These are phyloP conservation scores for Dendrocincla tyrannina DNA, from an alignment of 2,797 vertebrate species.

Conservation along the genomic window DNA sequence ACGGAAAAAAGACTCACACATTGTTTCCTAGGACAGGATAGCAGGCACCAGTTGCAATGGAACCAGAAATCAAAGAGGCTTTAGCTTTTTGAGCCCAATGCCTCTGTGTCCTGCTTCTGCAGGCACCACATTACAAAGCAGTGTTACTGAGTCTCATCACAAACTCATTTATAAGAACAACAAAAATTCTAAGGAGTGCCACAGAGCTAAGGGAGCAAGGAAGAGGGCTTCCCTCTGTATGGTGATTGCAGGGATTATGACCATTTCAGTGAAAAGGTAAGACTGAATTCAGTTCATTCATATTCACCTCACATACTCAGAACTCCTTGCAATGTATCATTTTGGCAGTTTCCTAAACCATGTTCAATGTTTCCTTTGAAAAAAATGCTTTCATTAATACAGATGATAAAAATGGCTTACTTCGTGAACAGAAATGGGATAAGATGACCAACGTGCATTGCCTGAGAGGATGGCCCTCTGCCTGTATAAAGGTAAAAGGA, in stretches of 20 bases:
- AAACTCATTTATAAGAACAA: background rate
- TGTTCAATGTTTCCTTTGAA: background rate
- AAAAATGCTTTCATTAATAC: background rate
- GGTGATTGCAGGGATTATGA: background rate
- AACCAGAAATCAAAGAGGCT: background rate
- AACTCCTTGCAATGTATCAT: background rate
- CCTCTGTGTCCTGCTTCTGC: background rate
- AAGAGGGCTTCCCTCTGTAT: background rate
- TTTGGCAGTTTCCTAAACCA: background rate
- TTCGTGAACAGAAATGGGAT: slow-evolving; percentile 97
- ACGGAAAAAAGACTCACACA: background rate
- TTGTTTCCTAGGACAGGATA: background rate
- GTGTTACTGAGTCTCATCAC: background rate
- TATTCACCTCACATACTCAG: background rate
- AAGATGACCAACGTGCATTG: slow-evolving; percentile 96
- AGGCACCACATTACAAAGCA: background rate
- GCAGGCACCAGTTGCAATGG: background rate
- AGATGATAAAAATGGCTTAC: slow-evolving; percentile 76
- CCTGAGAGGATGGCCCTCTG: slow-evolving; percentile 92
- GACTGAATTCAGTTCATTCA: background rate
- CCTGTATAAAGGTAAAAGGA: slow-evolving; percentile 97
- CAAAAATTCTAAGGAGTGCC: background rate
- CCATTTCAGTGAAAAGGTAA: background rate
- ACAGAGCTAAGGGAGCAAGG: background rate
- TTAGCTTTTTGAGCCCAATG: background rate